Evolutionary conservation across 2,113 vertebrate genomes (phyloP).

Genomic region (Dinomys branickii): DNA sequence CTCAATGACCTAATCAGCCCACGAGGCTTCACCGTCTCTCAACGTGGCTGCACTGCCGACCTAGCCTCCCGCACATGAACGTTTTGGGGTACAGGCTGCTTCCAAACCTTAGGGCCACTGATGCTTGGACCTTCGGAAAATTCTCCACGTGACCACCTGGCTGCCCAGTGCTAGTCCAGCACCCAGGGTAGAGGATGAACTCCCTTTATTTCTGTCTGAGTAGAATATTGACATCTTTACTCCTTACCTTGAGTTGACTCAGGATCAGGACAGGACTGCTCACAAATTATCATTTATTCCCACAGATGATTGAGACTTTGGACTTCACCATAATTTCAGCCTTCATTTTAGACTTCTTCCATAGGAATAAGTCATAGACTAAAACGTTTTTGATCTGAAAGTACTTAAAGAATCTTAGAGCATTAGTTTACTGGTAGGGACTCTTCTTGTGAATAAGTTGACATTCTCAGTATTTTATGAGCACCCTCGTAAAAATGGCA

Average conservation of each 20-base stretch:
- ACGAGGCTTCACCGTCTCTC: not conserved
- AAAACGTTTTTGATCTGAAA: conserved; percentile 38
- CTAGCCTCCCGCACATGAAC: not conserved
- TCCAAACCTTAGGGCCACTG: not conserved
- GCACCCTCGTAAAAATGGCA: not conserved
- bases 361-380: conserved; percentile 45
- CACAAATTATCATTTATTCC: not conserved
- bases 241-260: conserved; percentile 17
- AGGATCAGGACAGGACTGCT: not conserved
- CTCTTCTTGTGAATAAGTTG: conserved; percentile 10
- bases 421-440: not conserved
- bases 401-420: not conserved
- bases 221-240: conserved; percentile 10
- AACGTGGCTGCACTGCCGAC: not conserved
- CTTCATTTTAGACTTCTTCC: conserved; percentile 28
- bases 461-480: not conserved
- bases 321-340: conserved; percentile 35
- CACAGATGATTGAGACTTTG: not conserved
- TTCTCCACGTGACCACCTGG: not conserved
- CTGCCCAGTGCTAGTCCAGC: not conserved
- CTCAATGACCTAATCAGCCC: not conserved
- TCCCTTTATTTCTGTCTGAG: not conserved
- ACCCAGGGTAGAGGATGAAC: not conserved
- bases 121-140: not conserved
- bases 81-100: not conserved